A percentile compares a stretch with the other conserved stretches of the same genome.
These are phyloP conservation scores for Ceyx erithaca DNA, from an alignment of 2,797 vertebrate genomes.

Conservation along the genomic window DNA sequence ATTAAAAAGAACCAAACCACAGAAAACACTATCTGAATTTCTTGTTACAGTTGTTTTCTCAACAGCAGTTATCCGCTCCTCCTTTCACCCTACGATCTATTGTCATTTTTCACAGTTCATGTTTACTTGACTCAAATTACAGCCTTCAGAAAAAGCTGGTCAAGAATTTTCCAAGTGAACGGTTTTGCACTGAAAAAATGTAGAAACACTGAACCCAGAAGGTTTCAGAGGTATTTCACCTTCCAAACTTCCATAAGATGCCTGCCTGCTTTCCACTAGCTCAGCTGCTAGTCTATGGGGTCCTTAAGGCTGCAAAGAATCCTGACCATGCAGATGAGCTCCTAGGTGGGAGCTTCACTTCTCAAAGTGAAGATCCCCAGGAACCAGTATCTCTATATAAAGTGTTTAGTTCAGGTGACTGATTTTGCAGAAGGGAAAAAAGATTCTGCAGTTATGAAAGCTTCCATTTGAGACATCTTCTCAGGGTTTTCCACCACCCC, in stretches of 20 bases:
- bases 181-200: not conserved
- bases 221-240: not conserved
- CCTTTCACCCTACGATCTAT: not conserved
- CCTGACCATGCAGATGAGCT: not conserved
- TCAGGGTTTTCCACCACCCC: not conserved
- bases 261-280: not conserved
- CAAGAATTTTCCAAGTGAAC: not conserved
- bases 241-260: not conserved
- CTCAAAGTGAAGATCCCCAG: not conserved
- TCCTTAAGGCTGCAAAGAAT: not conserved
- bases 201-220: not conserved
- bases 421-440: not conserved
- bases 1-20: not conserved
- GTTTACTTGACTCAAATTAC: not conserved
- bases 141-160: not conserved
- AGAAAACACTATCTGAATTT: not conserved
- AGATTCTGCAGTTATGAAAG: not conserved
- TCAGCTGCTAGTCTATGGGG: not conserved
- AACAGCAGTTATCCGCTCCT: not conserved
- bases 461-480: not conserved
- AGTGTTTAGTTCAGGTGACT: not conserved
- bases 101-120: not conserved
- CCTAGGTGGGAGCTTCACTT: not conserved
- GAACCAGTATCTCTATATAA: not conserved
- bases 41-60: not conserved